Evolutionary conservation across 2,888 invertebrate genomes (phyloP).

Genomic region (Andrena dorsata): DNA sequence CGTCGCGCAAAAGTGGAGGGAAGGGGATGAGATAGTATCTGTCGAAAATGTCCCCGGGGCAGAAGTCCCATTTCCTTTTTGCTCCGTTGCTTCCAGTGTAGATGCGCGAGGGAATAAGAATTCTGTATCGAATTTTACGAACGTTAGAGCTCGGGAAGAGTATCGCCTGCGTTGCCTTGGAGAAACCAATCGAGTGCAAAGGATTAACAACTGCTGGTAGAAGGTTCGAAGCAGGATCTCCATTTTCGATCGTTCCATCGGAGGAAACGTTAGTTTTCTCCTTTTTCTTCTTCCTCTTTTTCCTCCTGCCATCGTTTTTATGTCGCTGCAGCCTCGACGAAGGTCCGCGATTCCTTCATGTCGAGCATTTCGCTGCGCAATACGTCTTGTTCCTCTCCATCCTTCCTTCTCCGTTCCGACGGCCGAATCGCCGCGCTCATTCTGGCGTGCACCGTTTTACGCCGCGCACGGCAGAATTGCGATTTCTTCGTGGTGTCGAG

Average conservation of each 20-base stretch:
- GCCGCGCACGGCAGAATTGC: conserved; percentile 27
- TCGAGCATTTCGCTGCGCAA: conserved; percentile 44
- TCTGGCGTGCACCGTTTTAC: conserved; percentile 41
- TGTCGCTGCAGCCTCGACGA: background rate
- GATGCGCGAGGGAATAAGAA: background rate
- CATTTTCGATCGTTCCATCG: background rate
- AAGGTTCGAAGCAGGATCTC: background rate
- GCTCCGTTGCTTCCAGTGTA: background rate
- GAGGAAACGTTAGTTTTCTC: conserved; percentile 5
- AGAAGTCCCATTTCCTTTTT: background rate
- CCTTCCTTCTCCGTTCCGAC: conserved; percentile 25
- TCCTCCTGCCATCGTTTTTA: conserved; percentile 5
- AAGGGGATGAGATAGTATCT: no score
- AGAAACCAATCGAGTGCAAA: conserved; percentile 15
- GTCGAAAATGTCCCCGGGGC: no score
- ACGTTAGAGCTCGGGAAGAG: no score
- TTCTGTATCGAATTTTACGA: no score
- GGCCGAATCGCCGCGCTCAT: conserved; percentile 7
- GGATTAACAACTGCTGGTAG: conserved; percentile 8
- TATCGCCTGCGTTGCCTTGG: no score
- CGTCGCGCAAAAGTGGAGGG: no score
- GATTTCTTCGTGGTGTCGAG: conserved; percentile 34
- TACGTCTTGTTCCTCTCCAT: conserved; percentile 38
- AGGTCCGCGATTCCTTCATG: conserved; percentile 41
- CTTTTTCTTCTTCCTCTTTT: background rate